phyloP scores from a whole-genome alignment of 2,888 invertebrate genomes.

The Fragum sueziense region DNA sequence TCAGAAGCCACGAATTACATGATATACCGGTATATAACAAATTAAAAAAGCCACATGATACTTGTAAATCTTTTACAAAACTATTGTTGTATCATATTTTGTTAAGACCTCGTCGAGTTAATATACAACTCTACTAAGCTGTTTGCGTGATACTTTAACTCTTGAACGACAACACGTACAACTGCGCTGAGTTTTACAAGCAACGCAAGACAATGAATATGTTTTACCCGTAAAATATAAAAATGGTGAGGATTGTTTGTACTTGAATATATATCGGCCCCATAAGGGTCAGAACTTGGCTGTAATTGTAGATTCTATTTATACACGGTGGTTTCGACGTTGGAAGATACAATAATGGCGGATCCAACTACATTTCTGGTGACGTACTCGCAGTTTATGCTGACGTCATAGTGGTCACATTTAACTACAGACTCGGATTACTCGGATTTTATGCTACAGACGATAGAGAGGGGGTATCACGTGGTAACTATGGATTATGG shows the following conservation, averaged over 20 bases:
- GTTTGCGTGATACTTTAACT: no score
- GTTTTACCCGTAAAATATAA: not conserved
- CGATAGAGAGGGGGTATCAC: not conserved
- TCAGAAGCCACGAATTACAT: no score
- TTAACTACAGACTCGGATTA: conserved; percentile 6
- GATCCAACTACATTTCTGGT: conserved; percentile 8
- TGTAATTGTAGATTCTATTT: conserved; percentile 14
- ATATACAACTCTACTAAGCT: no score
- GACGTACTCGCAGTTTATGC: conserved; percentile 6
- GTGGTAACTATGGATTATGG: conserved; percentile 14
- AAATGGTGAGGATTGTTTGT: conserved; percentile 2
- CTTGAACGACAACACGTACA: not conserved
- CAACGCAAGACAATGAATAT: not conserved
- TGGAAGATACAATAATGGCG: conserved; percentile 6
- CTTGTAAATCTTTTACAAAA: no score
- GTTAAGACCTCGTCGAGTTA: no score
- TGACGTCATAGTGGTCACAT: conserved; percentile 3
- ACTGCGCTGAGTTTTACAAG: not conserved
- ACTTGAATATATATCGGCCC: conserved; percentile 4
- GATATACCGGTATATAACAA: no score
- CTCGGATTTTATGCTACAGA: conserved; percentile 1
- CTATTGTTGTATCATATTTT: no score
- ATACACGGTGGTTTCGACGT: conserved; percentile 11
- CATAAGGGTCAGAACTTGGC: not conserved
- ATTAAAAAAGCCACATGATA: no score